Evolutionary conservation across 2,113 vertebrate species (phyloP).

Genomic region (Mormoops blainvillei): DNA sequence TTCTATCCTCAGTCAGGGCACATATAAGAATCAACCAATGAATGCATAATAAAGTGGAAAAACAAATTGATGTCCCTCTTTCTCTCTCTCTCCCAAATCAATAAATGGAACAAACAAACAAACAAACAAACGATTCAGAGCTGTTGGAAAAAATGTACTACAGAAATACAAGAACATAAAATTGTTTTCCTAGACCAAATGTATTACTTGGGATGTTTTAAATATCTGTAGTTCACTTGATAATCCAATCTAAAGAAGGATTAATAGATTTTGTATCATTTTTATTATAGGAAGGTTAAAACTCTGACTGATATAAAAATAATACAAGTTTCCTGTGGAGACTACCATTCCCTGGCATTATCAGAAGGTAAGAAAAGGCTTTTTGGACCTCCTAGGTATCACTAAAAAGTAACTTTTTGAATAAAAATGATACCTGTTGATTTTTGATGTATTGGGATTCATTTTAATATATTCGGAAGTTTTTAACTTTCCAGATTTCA

Average conservation of each 20-base stretch:
- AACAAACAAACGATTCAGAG: no score
- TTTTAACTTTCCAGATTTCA: neutral
- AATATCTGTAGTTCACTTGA: neutral
- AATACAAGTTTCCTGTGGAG: constrained; percentile 90
- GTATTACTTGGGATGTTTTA: neutral
- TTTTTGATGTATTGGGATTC: neutral
- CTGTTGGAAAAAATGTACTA: neutral
- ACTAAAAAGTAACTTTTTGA: neutral
- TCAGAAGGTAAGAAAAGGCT: constrained; percentile 82
- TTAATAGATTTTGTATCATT: constrained; percentile 13
- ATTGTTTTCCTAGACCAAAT: neutral
- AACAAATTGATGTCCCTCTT: no score
- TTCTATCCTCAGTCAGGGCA: no score
- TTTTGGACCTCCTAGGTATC: neutral
- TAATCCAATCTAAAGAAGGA: neutral
- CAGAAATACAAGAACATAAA: neutral
- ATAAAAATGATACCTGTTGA: neutral
- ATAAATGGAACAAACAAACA: no score
- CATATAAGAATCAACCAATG: no score
- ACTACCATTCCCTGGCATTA: constrained; percentile 89
- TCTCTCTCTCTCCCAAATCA: no score
- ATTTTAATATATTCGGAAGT: constrained; percentile 11
- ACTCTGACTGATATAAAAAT: constrained; percentile 79
- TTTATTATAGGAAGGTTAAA: constrained; percentile 67
- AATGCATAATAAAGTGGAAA: no score